These are phyloP conservation scores for Drosophila pseudoananassae DNA, from an alignment of 1,140 invertebrate species.

Conservation along the genomic window DNA sequence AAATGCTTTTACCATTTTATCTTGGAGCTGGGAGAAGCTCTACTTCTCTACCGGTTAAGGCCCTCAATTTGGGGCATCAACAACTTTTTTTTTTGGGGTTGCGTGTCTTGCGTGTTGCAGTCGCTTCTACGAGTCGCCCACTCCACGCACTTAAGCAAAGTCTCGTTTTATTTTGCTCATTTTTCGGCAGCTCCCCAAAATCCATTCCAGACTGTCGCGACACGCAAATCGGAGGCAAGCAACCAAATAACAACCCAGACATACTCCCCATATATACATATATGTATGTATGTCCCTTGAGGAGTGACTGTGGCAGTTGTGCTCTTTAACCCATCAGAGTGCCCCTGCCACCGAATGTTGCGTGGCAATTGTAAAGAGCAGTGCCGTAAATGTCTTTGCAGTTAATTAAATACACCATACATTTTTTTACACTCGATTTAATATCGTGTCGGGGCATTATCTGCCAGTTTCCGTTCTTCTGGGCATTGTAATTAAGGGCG, in stretches of 20 bases:
- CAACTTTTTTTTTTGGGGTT: background rate
- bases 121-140: constrained; percentile 14
- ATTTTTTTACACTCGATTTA: constrained; percentile 24
- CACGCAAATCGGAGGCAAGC: constrained; percentile 77
- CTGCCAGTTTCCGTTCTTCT: constrained; percentile 18
- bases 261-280: constrained; percentile 4
- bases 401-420: constrained; percentile 78
- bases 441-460: constrained; percentile 43
- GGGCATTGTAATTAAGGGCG: constrained; percentile 55
- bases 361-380: constrained; percentile 72
- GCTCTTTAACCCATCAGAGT: background rate
- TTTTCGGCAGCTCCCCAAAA: constrained; percentile 47
- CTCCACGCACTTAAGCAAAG: constrained; percentile 55
- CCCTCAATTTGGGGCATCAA: constrained; percentile 7
- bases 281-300: background rate
- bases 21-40: background rate
- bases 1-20: constrained; percentile 10
- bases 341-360: constrained; percentile 34
- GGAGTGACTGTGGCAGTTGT: background rate
- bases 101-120: constrained; percentile 39
- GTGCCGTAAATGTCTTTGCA: constrained; percentile 74
- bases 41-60: background rate
- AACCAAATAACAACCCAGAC: constrained; percentile 64
- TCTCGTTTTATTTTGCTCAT: constrained; percentile 38
- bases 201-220: constrained; percentile 50